Evolutionary conservation across 2,797 vertebrate genomes (phyloP).

Genomic region (Kryptopterus vitreolus): DNA sequence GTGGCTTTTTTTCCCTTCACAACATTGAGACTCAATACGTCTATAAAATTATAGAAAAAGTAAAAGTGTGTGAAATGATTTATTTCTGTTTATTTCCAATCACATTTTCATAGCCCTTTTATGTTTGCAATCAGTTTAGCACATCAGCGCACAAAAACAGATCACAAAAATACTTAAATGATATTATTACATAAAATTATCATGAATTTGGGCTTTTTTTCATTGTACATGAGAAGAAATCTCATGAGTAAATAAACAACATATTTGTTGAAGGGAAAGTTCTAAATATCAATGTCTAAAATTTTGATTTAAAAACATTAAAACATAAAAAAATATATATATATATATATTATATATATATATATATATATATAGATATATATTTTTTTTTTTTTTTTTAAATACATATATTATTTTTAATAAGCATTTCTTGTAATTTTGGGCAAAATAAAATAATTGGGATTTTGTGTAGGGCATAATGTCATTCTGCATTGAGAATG

Average conservation of each 20-base stretch:
- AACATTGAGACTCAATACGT: background rate
- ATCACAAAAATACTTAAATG: background rate
- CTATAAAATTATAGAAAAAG: too few relatives aligned
- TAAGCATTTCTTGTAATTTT: background rate
- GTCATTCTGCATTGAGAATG: background rate
- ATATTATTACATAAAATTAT: background rate
- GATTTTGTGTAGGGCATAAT: background rate
- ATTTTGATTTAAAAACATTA: too few relatives aligned
- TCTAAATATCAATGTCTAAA: too few relatives aligned
- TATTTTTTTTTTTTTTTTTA: too few relatives aligned
- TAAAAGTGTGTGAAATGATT: background rate
- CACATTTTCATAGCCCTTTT: background rate
- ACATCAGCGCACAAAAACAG: background rate
- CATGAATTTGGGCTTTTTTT: background rate
- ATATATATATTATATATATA: too few relatives aligned
- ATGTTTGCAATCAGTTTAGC: background rate
- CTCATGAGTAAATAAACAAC: background rate
- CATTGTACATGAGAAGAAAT: background rate
- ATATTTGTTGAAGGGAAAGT: too few relatives aligned
- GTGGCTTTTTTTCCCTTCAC: background rate
- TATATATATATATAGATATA: too few relatives aligned
- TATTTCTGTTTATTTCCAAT: background rate
- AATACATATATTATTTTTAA: too few relatives aligned
- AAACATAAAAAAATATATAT: too few relatives aligned
- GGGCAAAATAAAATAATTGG: background rate